Evolutionary conservation across 2,113 vertebrate species (phyloP), one percentile per base, ranked within the genome.

Genomic region (Pteropus alecto): DNA sequence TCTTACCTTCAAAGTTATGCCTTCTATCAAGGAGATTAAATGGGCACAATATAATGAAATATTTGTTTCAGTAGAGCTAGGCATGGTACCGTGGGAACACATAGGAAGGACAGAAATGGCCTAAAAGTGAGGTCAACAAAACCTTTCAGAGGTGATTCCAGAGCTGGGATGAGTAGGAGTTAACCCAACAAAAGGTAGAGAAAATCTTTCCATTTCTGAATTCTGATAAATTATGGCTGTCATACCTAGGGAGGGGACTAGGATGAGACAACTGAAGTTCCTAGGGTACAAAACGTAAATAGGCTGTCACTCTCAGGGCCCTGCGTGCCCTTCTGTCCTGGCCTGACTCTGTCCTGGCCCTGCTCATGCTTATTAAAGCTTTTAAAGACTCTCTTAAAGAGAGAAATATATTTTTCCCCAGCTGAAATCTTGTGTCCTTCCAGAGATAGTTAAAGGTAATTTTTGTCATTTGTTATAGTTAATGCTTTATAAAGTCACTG

Each of bases 21-120:
- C 33, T 91, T 82, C 35, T 46, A 28, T 14, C 35, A 2, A 90
- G 43, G 15, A 70, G 41, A 43, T 19, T 19, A 46, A 43, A 38
- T 0, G 30, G n/a, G 63, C 79, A 30, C 1, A 68, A 85, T 22
- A 6, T 14, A 48, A 74, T 19, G 22, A 61, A 70, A 78, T 79
- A 22, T 77, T 2, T 16, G 1, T 15, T 48, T 76, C 56, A 38
- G 3, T 10, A 58, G 54, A 73, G 18, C 7, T 7, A 48, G 60
- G 12, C 35, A 0, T 21, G 9, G 71, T 21, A 30, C 1, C 2
- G 0, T 24, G 30, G 10, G 10, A 70, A 6, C 18, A 60, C 30
- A 2, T 0, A 30, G 14, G 4, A 89, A 14, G 18, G 10, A 68
- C 2, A 7, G 2, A 58, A 7, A 15, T 1, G 26, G 21, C 18